Conservation (phyloP, 2,113 vertebrate genomes). For the Abramis brama region DNA sequence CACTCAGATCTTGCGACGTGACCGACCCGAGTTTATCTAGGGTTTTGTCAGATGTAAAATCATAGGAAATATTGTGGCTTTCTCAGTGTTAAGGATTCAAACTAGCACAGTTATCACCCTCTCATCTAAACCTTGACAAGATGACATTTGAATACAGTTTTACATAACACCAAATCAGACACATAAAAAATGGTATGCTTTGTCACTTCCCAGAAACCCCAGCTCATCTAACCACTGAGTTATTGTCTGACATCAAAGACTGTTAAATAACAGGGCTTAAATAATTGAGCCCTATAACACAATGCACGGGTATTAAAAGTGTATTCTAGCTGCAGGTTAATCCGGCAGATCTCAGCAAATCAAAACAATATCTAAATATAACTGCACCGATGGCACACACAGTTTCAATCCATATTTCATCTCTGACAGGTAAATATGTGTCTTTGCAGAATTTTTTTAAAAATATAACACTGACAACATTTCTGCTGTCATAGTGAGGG, state of each 20-base stretch:
- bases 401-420: constrained; percentile 59
- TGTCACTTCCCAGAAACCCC: constrained; percentile 41
- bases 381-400: constrained; percentile 59
- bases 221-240: constrained; percentile 48
- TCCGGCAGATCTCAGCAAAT: constrained; percentile 65
- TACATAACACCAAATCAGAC: constrained; percentile 26
- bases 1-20: not conserved
- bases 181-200: constrained; percentile 14
- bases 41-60: constrained; percentile 47
- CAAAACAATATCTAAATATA: constrained; percentile 68
- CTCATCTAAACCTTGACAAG: constrained; percentile 20
- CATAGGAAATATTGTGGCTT: constrained; percentile 36
- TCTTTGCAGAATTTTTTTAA: constrained; percentile 59
- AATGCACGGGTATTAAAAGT: constrained; percentile 63
- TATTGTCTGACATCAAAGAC: constrained; percentile 68
- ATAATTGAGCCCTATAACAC: constrained; percentile 68
- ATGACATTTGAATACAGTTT: constrained; percentile 24
- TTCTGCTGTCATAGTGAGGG: constrained; percentile 59
- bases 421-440: constrained; percentile 64
- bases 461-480: constrained; percentile 56
- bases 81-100: constrained; percentile 37
- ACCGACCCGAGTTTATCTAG: constrained; percentile 49
- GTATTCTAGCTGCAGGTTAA: constrained; percentile 61
- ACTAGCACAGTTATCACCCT: constrained; percentile 38
- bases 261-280: constrained; percentile 71